These are phyloP conservation scores for Peromyscus maniculatus DNA, from an alignment of 2,113 vertebrate species.

Conservation along the genomic window DNA sequence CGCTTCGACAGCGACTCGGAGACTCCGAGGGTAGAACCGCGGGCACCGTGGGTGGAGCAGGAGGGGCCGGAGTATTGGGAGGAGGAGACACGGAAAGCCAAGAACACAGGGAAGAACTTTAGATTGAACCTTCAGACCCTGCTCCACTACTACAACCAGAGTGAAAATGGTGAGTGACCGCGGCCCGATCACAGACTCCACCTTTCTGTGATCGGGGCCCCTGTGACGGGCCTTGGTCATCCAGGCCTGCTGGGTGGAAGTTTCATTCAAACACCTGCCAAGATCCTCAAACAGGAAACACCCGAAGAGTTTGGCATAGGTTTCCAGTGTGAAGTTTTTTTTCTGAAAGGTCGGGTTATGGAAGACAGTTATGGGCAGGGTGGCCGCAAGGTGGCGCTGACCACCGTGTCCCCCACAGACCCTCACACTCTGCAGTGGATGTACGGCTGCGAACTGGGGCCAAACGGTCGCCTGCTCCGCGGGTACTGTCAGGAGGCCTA, in stretches of 20 bases:
- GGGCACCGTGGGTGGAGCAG: conserved; percentile 10
- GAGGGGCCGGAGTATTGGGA: conserved; percentile 37
- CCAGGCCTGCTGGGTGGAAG: fast-evolving
- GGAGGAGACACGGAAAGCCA: fast-evolving
- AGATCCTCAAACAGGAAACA: no score
- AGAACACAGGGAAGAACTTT: fast-evolving
- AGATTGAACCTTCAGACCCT: not conserved
- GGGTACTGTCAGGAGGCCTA: not conserved
- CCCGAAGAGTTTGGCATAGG: not conserved
- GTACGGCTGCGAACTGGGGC: not conserved
- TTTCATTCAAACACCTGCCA: not conserved
- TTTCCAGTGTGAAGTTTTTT: not conserved
- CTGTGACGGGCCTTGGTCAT: no score
- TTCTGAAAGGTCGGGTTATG: not conserved
- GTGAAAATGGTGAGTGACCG: not conserved
- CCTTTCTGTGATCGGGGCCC: no score
- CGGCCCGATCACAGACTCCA: not conserved
- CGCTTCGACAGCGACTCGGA: conserved; percentile 44
- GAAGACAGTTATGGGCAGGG: no score
- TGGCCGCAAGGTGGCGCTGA: not conserved
- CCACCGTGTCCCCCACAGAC: not conserved
- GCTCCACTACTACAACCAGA: conserved; percentile 46
- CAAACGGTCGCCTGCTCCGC: not conserved
- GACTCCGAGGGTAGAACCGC: not conserved
- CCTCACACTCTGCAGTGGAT: not conserved